A percentile compares a stretch with the other conserved stretches of the same genome.
These are phyloP conservation scores for Aleiodes leptofemur DNA, from an alignment of 2,888 invertebrate species.

Conservation along the genomic window DNA sequence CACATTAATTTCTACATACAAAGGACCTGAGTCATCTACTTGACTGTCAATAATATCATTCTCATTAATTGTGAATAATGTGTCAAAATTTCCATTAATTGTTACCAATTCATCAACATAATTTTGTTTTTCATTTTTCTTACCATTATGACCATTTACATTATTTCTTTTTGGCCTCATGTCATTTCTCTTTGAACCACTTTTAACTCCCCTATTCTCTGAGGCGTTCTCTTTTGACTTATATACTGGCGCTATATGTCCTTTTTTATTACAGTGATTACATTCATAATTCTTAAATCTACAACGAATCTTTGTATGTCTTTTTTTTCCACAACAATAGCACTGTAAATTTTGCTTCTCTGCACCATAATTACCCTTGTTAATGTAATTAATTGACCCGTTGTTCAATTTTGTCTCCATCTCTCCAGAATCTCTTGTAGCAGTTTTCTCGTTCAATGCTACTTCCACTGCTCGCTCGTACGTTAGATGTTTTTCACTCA, in stretches of 20 bases:
- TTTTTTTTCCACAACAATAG: slow-evolving; percentile 35
- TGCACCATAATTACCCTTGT: neutral
- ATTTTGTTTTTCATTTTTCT: slow-evolving; percentile 31
- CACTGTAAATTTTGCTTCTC: neutral
- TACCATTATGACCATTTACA: neutral
- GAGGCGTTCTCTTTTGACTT: slow-evolving; percentile 22
- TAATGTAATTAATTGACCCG: neutral
- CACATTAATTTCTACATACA: neutral
- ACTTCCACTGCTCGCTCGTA: slow-evolving; percentile 41
- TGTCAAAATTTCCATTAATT: slow-evolving; percentile 27
- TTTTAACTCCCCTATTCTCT: neutral
- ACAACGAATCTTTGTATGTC: slow-evolving; percentile 35
- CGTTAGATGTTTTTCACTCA: slow-evolving; percentile 40
- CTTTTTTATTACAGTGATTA: slow-evolving; percentile 38
- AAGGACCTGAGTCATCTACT: neutral
- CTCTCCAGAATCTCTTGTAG: slow-evolving; percentile 36
- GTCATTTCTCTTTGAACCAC: neutral
- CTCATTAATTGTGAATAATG: slow-evolving; percentile 8
- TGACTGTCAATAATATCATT: neutral
- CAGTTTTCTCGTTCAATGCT: slow-evolving; percentile 41
- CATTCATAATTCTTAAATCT: slow-evolving; percentile 39
- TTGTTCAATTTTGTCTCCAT: slow-evolving; percentile 17
- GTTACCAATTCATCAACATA: slow-evolving; percentile 39
- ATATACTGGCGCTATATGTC: slow-evolving; percentile 38
- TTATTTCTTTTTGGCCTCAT: neutral